Base-by-base conservation (phyloP, 2,113 vertebrate species). In the Struthio camelus region DNA sequence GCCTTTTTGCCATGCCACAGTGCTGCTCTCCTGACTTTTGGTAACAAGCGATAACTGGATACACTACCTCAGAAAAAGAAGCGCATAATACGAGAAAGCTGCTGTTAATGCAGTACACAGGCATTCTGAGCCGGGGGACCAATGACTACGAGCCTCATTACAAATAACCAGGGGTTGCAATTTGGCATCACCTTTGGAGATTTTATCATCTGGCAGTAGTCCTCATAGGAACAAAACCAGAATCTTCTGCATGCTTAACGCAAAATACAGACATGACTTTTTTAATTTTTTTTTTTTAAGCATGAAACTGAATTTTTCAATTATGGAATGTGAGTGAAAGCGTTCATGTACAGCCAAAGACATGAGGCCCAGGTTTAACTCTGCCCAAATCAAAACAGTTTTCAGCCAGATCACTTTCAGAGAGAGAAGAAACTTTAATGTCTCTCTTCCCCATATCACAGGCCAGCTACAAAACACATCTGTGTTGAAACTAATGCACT, bases 21-120 rank as follows among this genome's bases (percentile, higher is more conserved):
- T 0, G 20, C 93, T 97, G 95, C 25, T 96, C 87, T 70, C 87
- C 90, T 83, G 87, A 81, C 79, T 96, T 95, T 94, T 56, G 81
- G 85, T 75, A 96, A 58, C 85, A 93, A 85, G 94, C 91, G 80
- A 96, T 96, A 95, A 97, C 62, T 96, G 89, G 90, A 93, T 93
- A 93, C 81, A 96, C 62, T 65, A 70, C 81, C 85, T 89, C 76
- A 15, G 62, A 92, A 75, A 69, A 91, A 85, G 87, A 96, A 95
- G 50, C 82, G 90, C 81, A 62, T 94, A 95, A 96, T 82, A 80
- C 0, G 1, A 91, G 91, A 95, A 97, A 95, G 95, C 81, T 95
- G 94, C 79, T 51, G 8, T 76, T 96, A 91, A 95, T 91, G 94
- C 62, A 95, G 85, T 67, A 70, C 93, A 89, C 42, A 85, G 91